Evolutionary conservation across 2,113 vertebrate species (phyloP).

Genomic region (Microcebus tavaratra): DNA sequence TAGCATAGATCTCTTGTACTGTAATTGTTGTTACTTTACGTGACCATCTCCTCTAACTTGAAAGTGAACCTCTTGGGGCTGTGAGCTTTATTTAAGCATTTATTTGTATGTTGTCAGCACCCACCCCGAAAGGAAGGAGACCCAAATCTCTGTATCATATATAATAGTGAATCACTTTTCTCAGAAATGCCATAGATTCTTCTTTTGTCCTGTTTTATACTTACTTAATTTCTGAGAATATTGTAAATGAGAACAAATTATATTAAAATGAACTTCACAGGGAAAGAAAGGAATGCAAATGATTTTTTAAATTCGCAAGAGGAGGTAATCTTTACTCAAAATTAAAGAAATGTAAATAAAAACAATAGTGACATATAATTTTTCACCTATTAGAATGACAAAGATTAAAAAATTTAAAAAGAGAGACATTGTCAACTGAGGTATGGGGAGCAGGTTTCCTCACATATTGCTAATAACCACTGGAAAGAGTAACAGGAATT

Average conservation of each 20-base stretch:
- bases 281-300: background rate
- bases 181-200: background rate
- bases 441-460: background rate
- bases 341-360: background rate
- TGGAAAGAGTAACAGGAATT: background rate
- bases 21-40: background rate
- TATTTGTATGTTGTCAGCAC: background rate
- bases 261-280: background rate
- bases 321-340: background rate
- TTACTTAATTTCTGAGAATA: constrained; percentile 34
- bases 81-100: background rate
- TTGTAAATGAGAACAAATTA: background rate
- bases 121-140: background rate
- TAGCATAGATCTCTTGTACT: background rate
- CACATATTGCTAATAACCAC: background rate
- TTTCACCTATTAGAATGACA: background rate
- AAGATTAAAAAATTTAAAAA: background rate
- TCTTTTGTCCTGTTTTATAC: background rate
- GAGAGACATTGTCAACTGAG: background rate
- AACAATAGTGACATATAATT: background rate
- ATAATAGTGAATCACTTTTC: background rate
- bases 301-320: background rate
- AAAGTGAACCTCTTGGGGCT: background rate
- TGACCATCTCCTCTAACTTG: background rate
- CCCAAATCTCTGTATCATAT: background rate